These are phyloP conservation scores for Hypomecis atomaria DNA, from an alignment of 2,888 invertebrate genomes.

Conservation along the genomic window DNA sequence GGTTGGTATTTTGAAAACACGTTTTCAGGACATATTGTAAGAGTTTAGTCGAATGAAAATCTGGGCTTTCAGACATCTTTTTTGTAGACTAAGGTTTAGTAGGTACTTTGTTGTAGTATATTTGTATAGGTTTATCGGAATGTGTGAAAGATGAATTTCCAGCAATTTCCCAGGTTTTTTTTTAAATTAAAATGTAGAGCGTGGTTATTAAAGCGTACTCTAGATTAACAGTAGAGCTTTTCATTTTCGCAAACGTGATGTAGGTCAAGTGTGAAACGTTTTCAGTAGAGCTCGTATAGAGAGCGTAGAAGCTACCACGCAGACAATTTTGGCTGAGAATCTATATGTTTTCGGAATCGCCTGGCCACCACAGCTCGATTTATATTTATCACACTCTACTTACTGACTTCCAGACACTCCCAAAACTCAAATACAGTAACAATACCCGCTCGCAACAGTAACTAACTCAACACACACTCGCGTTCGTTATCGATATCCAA, in stretches of 20 bases:
- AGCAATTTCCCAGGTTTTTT: too few species aligned
- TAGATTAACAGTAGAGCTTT: background rate
- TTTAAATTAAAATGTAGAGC: too few species aligned
- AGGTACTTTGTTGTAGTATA: too few species aligned
- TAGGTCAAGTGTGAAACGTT: constrained; percentile 17
- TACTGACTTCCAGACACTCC: constrained; percentile 67
- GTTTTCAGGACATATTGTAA: background rate
- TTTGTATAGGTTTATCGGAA: too few species aligned
- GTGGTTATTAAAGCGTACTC: too few species aligned
- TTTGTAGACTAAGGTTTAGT: background rate
- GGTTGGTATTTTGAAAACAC: constrained; percentile 1
- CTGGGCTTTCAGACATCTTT: background rate
- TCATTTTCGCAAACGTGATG: background rate
- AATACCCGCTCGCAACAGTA: background rate
- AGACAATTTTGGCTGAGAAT: constrained; percentile 27
- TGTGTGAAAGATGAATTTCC: too few species aligned
- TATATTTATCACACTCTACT: constrained; percentile 74
- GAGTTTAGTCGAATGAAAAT: background rate
- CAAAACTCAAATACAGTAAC: constrained; percentile 35
- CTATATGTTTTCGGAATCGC: constrained; percentile 37
- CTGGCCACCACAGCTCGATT: constrained; percentile 60
- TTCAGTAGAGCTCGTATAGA: constrained; percentile 6
- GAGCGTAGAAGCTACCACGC: constrained; percentile 4
- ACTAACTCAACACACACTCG: constrained; percentile 40
- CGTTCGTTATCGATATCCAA: constrained; percentile 47